phyloP scores from a whole-genome alignment of 2,113 vertebrate genomes.

The Sitta europaea region DNA sequence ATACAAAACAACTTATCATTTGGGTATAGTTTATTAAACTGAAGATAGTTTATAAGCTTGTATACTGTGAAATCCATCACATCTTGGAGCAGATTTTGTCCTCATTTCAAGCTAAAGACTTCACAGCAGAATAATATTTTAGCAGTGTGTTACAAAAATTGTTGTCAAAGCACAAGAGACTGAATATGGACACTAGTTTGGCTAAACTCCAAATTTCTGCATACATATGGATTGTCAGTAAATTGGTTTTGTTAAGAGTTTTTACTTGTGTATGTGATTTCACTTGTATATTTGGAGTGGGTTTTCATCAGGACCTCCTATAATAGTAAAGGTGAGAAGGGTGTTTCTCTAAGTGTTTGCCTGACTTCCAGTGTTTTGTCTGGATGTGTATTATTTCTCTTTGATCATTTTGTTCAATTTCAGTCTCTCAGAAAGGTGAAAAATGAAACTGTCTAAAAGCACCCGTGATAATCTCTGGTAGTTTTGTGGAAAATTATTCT shows the following conservation, averaged over 20 bases:
- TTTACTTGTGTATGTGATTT: background rate
- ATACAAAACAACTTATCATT: background rate
- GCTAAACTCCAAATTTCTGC: background rate
- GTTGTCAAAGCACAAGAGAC: background rate
- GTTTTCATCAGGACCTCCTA: background rate
- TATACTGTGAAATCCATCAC: background rate
- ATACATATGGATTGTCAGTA: accelerated
- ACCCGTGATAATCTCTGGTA: background rate
- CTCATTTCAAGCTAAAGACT: background rate
- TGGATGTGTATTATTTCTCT: background rate
- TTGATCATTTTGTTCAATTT: background rate
- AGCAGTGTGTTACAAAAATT: background rate
- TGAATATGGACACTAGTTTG: background rate
- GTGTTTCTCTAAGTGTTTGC: background rate
- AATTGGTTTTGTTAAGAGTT: background rate
- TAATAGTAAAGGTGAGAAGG: background rate
- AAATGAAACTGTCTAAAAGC: background rate
- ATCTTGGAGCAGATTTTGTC: background rate
- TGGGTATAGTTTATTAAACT: background rate
- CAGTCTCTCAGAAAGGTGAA: background rate
- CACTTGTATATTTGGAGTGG: background rate
- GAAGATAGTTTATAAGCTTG: background rate
- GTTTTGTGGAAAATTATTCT: background rate
- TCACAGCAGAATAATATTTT: background rate
- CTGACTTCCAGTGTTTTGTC: background rate